Percentiles rank a stretch among this genome's conserved stretches.
phyloP scores from a whole-genome alignment of 2,797 vertebrate genomes.

The Ciconia nigra region DNA sequence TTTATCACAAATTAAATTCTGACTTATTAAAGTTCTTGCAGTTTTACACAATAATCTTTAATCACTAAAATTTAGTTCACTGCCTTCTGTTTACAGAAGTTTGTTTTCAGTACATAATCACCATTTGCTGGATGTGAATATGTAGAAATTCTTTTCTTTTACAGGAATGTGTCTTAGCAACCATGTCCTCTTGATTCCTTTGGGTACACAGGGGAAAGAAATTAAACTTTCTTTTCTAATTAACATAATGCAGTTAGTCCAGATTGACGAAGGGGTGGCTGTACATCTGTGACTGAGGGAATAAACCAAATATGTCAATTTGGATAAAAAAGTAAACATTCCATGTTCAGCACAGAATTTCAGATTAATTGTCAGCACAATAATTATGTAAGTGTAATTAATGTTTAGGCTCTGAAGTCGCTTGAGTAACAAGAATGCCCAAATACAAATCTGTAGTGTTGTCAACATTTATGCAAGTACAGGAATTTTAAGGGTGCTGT shows the following conservation, averaged over 20 bases:
- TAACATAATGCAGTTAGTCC: constrained; percentile 36
- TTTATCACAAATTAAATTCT: constrained; percentile 29
- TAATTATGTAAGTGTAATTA: constrained; percentile 66
- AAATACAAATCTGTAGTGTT: constrained; percentile 24
- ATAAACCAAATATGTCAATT: constrained; percentile 58
- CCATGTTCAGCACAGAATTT: constrained; percentile 6
- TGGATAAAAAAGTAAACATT: constrained; percentile 46
- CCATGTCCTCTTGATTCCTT: background rate
- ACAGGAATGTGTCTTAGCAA: constrained; percentile 33
- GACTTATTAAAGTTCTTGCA: constrained; percentile 5
- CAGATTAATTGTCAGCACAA: constrained; percentile 54
- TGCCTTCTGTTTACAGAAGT: background rate
- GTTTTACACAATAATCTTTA: constrained; percentile 4
- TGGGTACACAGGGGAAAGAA: background rate
- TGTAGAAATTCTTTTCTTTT: background rate
- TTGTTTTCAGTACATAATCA: background rate
- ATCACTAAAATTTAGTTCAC: constrained; percentile 1
- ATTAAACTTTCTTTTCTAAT: constrained; percentile 54
- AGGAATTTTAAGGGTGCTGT: constrained; percentile 31
- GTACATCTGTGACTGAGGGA: constrained; percentile 49
- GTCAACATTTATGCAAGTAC: constrained; percentile 29
- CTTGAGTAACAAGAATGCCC: constrained; percentile 33
- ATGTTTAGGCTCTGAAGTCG: constrained; percentile 27
- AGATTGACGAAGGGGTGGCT: background rate
- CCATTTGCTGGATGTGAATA: background rate